Evolutionary conservation across 2,797 vertebrate genomes (phyloP).

Genomic region (Notolepis coatsorum): DNA sequence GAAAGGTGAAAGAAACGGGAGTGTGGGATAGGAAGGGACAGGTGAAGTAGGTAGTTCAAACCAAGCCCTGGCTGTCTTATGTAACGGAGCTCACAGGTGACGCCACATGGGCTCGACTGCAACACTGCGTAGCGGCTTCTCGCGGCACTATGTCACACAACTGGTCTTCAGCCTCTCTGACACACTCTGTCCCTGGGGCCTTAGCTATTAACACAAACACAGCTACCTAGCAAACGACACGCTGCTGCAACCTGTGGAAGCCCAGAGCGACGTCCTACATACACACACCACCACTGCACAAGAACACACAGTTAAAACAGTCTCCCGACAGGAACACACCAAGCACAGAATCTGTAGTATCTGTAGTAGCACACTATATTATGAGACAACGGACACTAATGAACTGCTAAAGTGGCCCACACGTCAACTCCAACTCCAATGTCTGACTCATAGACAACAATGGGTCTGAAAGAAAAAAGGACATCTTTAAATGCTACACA

Average conservation of each 20-base stretch:
- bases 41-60: constrained; percentile 6
- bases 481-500: neutral
- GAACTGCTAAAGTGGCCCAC: no score
- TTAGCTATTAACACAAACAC: constrained; percentile 51
- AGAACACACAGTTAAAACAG: constrained; percentile 3
- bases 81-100: constrained; percentile 14
- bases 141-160: constrained; percentile 28
- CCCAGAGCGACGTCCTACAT: constrained; percentile 7
- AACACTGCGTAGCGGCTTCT: constrained; percentile 11
- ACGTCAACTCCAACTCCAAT: neutral
- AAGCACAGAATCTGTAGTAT: neutral
- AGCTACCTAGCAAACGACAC: constrained; percentile 36
- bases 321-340: neutral
- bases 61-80: constrained; percentile 9
- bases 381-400: neutral
- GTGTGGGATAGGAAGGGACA: neutral
- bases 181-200: constrained; percentile 46
- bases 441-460: neutral
- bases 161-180: constrained; percentile 14
- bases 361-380: neutral
- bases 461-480: neutral
- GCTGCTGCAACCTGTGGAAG: constrained; percentile 26
- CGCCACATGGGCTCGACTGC: constrained; percentile 3
- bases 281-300: constrained; percentile 16
- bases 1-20: constrained; percentile 12